Base-by-base conservation (phyloP, 2,888 invertebrate genomes). In the Leucania comma region DNA sequence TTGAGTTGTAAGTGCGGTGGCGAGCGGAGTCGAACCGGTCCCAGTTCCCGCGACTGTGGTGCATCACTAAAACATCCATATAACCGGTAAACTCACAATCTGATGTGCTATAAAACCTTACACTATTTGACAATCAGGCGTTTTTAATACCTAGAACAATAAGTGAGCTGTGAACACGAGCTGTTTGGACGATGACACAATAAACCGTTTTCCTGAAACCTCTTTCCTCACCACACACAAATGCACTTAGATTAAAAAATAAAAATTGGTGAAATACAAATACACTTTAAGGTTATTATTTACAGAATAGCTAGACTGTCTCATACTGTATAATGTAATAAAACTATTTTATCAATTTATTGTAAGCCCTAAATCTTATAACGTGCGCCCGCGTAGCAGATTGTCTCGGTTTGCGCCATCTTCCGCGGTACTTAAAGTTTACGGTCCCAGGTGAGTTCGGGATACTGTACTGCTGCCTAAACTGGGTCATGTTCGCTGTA, bases 1-100 rank as follows among this genome's bases (percentile, higher is more conserved):
- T 81, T 82, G 80, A 56, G 66, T 65, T 42, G 82, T 83, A 81
- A 80, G 63, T 78, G 70, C 64, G 85, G 84, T 81, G 82, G 86
- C 83, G 83, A 85, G 86, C 81, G 60, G 56, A 46, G n/a, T 87
- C 88, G 89, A 92, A 94, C 94, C 94, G 93, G 93, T 93, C 91
- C 87, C 86, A 77, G 87, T 87, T 86, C 87, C 89, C 65, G 61
- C 64, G 35, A 53, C 75, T 68, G 42, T 64, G 58, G 60, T 80
- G 78, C 81, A 82, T 82, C 85, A 90, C 90, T 91, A 92, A 90
- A 91, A 90, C 90, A 87, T 67, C 65, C 61, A 75, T 86, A 90
- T 90, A 93, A 93, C 93, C 91, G 92, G 92, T 92, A 92, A 90
- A 76, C 84, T 71, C 82, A 76, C 74, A 80, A 63, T 63, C 48